These are phyloP conservation scores for Zeugodacus cucurbitae DNA, from an alignment of 1,140 invertebrate species.

Conservation along the genomic window DNA sequence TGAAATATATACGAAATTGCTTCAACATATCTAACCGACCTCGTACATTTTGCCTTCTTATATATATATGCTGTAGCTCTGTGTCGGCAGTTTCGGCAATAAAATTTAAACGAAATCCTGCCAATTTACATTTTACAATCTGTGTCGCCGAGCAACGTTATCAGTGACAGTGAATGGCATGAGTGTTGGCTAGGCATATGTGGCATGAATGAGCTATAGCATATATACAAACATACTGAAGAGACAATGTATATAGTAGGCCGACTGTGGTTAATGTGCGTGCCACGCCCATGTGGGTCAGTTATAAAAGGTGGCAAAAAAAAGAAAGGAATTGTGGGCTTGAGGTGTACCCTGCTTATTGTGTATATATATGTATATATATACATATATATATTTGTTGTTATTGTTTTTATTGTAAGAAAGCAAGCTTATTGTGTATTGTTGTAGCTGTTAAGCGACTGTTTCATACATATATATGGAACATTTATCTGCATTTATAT, in stretches of 20 bases:
- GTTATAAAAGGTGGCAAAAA: neutral
- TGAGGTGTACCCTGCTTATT: neutral
- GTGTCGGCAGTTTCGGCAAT: neutral
- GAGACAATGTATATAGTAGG: neutral
- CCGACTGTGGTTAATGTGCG: neutral
- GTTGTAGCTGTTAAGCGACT: neutral
- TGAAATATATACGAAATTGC: no score
- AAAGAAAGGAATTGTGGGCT: neutral
- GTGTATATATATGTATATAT: neutral
- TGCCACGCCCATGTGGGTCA: neutral
- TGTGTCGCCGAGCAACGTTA: constrained; percentile 3
- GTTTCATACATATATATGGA: neutral
- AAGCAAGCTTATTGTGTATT: neutral
- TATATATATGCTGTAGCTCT: neutral
- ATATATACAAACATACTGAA: neutral
- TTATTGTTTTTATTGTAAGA: neutral
- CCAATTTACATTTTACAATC: constrained; percentile 38
- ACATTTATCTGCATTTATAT: neutral
- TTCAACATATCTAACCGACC: no score
- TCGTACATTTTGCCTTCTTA: no score
- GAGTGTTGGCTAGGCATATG: neutral
- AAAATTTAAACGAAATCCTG: constrained; percentile 37
- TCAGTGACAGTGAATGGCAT: constrained; percentile 11
- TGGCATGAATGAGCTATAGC: neutral
- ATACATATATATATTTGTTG: neutral